Percentiles rank a stretch among this genome's conserved stretches.
These are phyloP conservation scores for Pungitius pungitius DNA, from an alignment of 2,113 vertebrate species.

Conservation along the genomic window DNA sequence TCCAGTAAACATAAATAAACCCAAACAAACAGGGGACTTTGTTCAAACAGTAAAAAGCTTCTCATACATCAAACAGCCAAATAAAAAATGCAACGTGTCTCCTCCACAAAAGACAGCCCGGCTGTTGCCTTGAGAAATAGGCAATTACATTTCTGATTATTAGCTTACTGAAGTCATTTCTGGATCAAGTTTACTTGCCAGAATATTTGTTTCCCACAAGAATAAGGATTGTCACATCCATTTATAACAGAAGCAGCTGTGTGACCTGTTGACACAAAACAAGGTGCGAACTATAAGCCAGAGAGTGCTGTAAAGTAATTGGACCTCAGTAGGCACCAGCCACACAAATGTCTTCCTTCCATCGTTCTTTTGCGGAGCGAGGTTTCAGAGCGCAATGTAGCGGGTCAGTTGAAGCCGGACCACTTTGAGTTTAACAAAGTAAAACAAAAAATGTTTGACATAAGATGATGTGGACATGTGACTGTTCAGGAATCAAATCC, in stretches of 20 bases:
- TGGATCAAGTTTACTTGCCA: background rate
- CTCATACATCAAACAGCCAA: background rate
- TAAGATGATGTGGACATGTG: background rate
- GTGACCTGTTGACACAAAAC: background rate
- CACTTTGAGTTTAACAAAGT: background rate
- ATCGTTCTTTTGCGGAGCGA: background rate
- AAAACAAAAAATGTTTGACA: background rate
- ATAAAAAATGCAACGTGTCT: background rate
- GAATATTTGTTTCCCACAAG: background rate
- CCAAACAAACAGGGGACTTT: background rate
- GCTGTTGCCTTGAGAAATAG: background rate
- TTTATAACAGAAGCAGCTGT: background rate
- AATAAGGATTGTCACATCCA: background rate
- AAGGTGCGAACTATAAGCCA: background rate
- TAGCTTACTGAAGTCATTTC: background rate
- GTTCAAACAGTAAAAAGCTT: background rate
- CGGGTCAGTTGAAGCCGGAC: background rate
- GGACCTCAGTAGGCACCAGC: background rate
- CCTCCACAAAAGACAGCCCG: too few relatives aligned
- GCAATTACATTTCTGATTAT: background rate
- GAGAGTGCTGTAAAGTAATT: background rate
- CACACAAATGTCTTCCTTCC: slow-evolving; percentile 1
- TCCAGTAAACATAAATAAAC: background rate
- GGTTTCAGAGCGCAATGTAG: background rate
- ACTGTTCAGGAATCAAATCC: background rate